These are phyloP conservation scores for Phycodurus eques DNA, from an alignment of 2,113 vertebrate species.

Conservation along the genomic window DNA sequence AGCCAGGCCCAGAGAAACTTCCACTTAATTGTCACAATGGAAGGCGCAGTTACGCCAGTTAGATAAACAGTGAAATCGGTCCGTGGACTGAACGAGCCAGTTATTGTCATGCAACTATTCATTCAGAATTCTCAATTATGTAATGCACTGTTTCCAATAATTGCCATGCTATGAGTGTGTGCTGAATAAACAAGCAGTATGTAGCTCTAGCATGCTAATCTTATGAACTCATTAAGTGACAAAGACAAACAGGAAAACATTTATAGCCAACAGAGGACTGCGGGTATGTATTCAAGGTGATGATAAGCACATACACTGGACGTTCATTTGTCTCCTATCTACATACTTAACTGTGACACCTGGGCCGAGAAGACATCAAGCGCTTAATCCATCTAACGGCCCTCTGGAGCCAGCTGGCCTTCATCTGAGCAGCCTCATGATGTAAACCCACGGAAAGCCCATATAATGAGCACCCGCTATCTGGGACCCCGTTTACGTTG, in stretches of 20 bases:
- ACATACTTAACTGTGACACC: slow-evolving; percentile 68
- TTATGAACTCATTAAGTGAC: neutral
- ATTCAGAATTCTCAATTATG: neutral
- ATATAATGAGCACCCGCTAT: neutral
- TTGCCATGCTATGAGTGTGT: neutral
- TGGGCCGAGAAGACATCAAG: slow-evolving; percentile 66
- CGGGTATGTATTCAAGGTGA: no score
- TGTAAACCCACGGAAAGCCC: neutral
- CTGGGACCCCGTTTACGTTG: slow-evolving; percentile 13
- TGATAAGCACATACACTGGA: neutral
- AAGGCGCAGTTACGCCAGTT: slow-evolving; percentile 28
- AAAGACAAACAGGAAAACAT: neutral
- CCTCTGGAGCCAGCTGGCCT: slow-evolving; percentile 59
- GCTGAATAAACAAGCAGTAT: neutral
- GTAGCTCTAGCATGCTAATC: neutral
- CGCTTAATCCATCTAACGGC: slow-evolving; percentile 65
- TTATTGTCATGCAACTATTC: neutral
- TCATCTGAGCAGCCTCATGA: slow-evolving; percentile 37
- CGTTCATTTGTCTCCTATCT: neutral
- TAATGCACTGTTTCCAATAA: neutral
- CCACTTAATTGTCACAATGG: slow-evolving; percentile 19
- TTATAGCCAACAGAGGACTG: neutral
- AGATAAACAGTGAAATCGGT: slow-evolving; percentile 17
- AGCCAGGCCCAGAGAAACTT: neutral
- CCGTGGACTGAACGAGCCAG: slow-evolving; percentile 24